Conservation (phyloP, 2,113 vertebrate species). For the Crypturellus undulatus region DNA sequence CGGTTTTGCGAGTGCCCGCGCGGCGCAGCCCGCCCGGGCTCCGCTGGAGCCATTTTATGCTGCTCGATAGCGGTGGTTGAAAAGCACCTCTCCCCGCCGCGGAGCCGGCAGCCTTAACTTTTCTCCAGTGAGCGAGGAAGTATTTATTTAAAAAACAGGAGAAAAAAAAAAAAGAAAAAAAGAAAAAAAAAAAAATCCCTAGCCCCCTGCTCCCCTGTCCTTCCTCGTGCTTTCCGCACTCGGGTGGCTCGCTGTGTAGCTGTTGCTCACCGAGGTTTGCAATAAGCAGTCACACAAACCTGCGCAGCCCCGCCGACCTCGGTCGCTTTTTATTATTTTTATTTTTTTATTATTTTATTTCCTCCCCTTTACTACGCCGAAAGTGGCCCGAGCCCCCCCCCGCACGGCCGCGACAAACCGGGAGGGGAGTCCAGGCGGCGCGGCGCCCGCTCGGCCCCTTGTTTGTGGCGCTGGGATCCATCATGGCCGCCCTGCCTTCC, state of each 20-base stretch:
- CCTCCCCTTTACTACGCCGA: conserved; percentile 43
- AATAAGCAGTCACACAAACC: conserved; percentile 81
- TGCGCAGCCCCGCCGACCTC: conserved; percentile 49
- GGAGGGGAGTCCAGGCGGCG: conserved; percentile 68
- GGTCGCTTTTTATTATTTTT: too few species aligned
- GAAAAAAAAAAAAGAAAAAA: too few species aligned
- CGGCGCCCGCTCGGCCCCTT: conserved; percentile 72
- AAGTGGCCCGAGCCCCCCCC: conserved; percentile 62
- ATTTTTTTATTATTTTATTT: too few species aligned
- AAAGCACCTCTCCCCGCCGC: conserved; percentile 77
- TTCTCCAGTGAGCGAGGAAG: conserved; percentile 1
- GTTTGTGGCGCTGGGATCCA: conserved; percentile 75
- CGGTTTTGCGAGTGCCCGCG: background rate
- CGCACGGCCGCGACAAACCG: conserved; percentile 72
- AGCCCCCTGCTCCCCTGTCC: background rate
- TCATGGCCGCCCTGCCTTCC: conserved; percentile 81
- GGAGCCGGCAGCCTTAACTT: background rate
- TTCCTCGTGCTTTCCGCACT: conserved; percentile 53
- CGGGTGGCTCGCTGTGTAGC: conserved; percentile 57
- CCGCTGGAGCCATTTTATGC: conserved; percentile 71
- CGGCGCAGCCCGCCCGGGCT: conserved; percentile 16
- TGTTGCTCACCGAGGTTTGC: conserved; percentile 79
- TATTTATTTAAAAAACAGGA: conserved; percentile 27
- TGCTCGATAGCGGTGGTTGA: conserved; percentile 68
- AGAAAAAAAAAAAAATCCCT: too few species aligned